Conservation (phyloP, 1,140 invertebrate species). For the Oedothorax gibbosus region DNA sequence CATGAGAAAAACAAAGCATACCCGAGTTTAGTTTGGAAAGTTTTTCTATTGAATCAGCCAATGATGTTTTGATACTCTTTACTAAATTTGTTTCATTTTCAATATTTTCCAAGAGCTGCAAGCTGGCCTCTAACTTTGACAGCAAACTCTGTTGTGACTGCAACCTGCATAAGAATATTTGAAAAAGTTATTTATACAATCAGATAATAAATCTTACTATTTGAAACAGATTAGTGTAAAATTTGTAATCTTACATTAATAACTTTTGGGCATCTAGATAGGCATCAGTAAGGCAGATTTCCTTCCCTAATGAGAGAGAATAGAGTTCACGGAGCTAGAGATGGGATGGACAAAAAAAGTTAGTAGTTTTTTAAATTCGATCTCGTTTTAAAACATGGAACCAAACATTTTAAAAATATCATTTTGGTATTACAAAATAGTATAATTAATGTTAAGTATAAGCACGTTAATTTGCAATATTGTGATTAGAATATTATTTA, state of each 20-base stretch:
- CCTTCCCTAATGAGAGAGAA: conserved; percentile 26
- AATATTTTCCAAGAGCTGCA: conserved; percentile 2
- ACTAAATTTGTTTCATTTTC: background rate
- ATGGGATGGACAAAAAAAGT: background rate
- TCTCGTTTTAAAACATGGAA: background rate
- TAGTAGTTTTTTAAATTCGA: background rate
- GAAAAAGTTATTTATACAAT: too few species aligned
- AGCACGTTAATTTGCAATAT: too few species aligned
- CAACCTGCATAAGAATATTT: conserved; percentile 2
- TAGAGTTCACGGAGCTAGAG: conserved; percentile 38
- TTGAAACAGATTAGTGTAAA: too few species aligned
- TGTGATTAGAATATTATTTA: too few species aligned
- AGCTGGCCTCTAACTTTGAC: background rate
- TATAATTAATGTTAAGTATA: too few species aligned
- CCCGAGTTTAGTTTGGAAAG: conserved; percentile 28
- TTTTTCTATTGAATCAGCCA: conserved; percentile 24
- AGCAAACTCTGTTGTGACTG: conserved; percentile 34
- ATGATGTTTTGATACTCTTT: background rate
- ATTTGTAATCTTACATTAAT: conserved; percentile 2
- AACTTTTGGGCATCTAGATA: conserved; percentile 18
- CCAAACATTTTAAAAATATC: too few species aligned
- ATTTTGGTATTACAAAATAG: too few species aligned
- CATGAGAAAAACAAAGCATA: background rate
- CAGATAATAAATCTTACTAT: too few species aligned
- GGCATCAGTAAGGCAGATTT: background rate